Evolutionary conservation across 2,797 vertebrate species (phyloP), one percentile per base, ranked within the genome.

Genomic region (Microchirus variegatus): DNA sequence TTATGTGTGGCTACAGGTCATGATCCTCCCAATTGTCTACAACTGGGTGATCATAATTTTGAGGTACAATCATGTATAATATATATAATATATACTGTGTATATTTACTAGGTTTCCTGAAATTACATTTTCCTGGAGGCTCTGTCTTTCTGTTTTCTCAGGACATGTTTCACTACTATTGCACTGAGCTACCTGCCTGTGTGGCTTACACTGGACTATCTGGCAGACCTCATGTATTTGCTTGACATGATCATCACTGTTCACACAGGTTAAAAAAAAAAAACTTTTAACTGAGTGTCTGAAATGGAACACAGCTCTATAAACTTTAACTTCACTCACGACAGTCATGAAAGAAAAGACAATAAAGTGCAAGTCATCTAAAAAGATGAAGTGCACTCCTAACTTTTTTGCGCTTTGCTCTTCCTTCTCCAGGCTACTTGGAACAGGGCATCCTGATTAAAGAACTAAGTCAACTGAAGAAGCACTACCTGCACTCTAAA

Each of bases 401-500:
- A 22, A 22, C 19, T 47, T 47, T 18, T 18, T 47, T 47, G 3
- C 5, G 5, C 0, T 41, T 15, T 50, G 12, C 44, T 55, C 35
- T 70, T 53, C 46, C 10, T 9, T 76, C 42, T 67, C 15, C 75
- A 98, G 97, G 94, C 5, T 98, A 94, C 80, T 77, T 96, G 72
- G 92, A 97, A n/a, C 94, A 98, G 7, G 97, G 97, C 1, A 91
- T 96, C 75, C 88, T 97, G 49, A 90, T 98, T 59, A 87, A n/a
- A 15, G 93, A 96, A 46, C 59, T 63, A 0, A 35, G 60, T 1
- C 89, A 59, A 50, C 89, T 95, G 9, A 86, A 77, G 14, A 84
- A 40, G 10, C 87, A 17, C 1, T 98, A 98, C 38, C 36, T 94
- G 26, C n/a, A 9, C 57, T 96, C 96, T 0, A 61, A 75, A 13